Conservation (phyloP, 2,797 vertebrate genomes). For the Liparis tanakae region DNA sequence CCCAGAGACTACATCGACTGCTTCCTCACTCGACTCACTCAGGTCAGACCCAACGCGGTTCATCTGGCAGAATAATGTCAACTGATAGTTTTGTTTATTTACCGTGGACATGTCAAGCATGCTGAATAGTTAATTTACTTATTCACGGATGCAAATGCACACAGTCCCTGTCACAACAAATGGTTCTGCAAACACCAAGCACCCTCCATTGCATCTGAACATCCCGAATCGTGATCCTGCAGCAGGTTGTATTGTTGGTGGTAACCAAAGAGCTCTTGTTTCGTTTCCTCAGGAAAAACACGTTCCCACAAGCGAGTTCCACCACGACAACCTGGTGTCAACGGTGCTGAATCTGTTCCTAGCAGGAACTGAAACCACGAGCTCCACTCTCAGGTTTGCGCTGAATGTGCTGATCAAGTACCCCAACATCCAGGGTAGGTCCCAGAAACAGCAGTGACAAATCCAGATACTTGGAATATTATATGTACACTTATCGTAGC, state of each 20-base stretch:
- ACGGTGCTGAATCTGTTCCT: constrained; percentile 81
- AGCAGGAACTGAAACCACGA: constrained; percentile 81
- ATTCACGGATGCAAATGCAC: background rate
- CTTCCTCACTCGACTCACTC: constrained; percentile 75
- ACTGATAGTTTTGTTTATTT: background rate
- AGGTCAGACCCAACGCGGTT: constrained; percentile 42
- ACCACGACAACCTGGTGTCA: constrained; percentile 76
- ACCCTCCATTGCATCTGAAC: background rate
- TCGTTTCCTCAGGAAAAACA: constrained; percentile 73
- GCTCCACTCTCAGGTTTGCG: constrained; percentile 79
- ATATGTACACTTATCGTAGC: background rate
- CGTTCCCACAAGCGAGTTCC: constrained; percentile 75
- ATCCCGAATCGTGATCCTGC: background rate
- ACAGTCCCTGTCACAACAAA: background rate
- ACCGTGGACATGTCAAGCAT: background rate
- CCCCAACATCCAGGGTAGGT: constrained; percentile 82
- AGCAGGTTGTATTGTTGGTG: background rate
- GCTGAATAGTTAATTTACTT: background rate
- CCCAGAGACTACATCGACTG: constrained; percentile 83
- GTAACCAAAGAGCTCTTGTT: background rate
- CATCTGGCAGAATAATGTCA: background rate
- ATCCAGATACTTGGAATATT: background rate
- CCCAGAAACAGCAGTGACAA: background rate
- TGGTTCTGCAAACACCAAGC: too few relatives aligned
- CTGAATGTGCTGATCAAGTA: constrained; percentile 82